Percentiles rank a stretch among this genome's conserved stretches.
Evolutionary conservation across 2,797 vertebrate species (phyloP).

Genomic region (Petrocephalus schoutedeni): DNA sequence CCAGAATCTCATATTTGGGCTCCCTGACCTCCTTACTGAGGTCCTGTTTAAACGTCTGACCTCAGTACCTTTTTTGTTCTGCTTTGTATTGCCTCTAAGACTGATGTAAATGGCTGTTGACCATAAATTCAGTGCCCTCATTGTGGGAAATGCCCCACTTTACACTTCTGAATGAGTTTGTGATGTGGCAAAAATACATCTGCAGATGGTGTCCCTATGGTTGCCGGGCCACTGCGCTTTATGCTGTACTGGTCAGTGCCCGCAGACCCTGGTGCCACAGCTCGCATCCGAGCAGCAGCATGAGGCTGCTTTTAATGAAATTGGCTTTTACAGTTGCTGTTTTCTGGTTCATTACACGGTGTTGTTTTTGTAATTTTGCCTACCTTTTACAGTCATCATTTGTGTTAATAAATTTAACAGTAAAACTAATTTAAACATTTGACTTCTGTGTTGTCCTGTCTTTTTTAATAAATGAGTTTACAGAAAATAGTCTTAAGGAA

Average conservation of each 20-base stretch:
- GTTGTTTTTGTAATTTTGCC: neutral
- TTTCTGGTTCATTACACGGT: neutral
- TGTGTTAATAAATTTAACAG: neutral
- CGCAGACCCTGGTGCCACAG: neutral
- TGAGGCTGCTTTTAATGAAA: neutral
- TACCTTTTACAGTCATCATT: neutral
- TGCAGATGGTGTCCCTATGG: neutral
- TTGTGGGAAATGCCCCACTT: neutral
- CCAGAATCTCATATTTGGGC: neutral
- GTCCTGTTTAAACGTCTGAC: neutral
- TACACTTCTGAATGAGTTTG: neutral
- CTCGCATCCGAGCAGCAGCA: neutral
- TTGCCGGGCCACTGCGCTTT: neutral
- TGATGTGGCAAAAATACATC: neutral
- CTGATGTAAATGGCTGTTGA: neutral
- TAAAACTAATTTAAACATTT: neutral
- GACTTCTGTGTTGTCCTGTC: neutral
- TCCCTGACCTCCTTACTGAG: neutral
- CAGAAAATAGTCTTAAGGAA: neutral
- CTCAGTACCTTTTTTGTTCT: neutral
- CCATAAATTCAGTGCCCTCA: neutral
- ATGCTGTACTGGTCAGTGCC: neutral
- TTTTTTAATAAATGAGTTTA: neutral
- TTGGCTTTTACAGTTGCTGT: neutral
- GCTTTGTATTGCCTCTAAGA: neutral